Evolutionary conservation across 2,797 vertebrate species (phyloP).

Genomic region (Characodon lateralis): DNA sequence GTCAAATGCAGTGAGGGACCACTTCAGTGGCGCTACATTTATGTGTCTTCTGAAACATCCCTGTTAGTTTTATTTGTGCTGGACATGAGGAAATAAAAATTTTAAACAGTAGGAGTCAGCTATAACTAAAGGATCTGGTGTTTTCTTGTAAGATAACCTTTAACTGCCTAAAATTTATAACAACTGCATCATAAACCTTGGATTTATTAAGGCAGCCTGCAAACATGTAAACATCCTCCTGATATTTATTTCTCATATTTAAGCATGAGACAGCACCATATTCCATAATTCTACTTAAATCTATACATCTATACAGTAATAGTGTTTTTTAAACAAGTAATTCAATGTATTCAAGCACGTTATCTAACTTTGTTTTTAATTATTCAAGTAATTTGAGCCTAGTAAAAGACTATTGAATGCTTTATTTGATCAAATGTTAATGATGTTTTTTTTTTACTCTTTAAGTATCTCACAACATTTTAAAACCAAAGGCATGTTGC

Average conservation of each 20-base stretch:
- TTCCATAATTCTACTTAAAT: conserved; percentile 1
- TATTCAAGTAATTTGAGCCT: background rate
- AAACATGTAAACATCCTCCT: conserved; percentile 10
- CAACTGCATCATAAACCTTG: background rate
- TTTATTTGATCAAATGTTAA: too few relatives aligned
- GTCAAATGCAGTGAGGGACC: conserved; percentile 44
- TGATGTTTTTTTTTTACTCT: background rate
- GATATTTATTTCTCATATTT: conserved; percentile 23
- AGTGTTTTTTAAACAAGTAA: background rate
- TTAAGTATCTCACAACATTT: background rate
- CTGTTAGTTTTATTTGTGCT: conserved; percentile 41
- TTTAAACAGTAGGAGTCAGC: conserved; percentile 24
- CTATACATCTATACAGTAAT: background rate
- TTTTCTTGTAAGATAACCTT: background rate
- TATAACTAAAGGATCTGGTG: conserved; percentile 18
- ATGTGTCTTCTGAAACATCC: conserved; percentile 46
- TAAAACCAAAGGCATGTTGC: background rate
- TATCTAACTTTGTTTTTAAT: conserved; percentile 6
- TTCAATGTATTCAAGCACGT: background rate
- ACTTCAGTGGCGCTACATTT: conserved; percentile 44
- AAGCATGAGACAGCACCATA: background rate
- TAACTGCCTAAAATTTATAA: background rate
- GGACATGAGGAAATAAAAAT: conserved; percentile 27
- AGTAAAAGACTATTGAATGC: background rate
- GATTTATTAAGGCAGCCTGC: background rate